Base-by-base conservation (phyloP, 2,888 invertebrate genomes). In the Parasteatoda lunata region DNA sequence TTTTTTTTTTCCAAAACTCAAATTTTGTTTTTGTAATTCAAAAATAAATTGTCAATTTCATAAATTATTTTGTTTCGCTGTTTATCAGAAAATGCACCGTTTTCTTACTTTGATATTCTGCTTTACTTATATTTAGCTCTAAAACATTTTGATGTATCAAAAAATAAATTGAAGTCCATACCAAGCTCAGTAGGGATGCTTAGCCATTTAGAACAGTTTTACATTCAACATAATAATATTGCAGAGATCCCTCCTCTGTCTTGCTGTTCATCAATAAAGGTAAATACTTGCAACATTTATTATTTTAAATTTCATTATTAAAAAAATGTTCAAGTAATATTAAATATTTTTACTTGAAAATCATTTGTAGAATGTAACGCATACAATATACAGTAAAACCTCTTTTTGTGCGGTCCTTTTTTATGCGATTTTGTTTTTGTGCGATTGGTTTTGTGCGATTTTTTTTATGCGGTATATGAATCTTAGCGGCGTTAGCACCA, bases 131-230 rank as follows among this genome's bases (percentile, higher is more conserved):
- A 77, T 75, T 30, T 49, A 89, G 89, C 83, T 70, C 59, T 89
- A 45, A 86, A 98, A 93, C 99, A 99, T 93, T 94, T 99, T 91
- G 98, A 99, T 92, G 94, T 99, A 91, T 98, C 98, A 81, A 98
- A 99, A 93, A 99, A 99, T 93, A 96, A 97, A 92, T 52, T 90
- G 0, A 52, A 72, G 64, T 71, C 77, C 9, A 15, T 90, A n/a
- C 90, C 90, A 91, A 91, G 92, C 59, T 94, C 94, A 89, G 94
- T 96, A 91, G 96, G 94, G 91, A 94, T 94, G 88, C 92, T 97
- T 89, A 93, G 93, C 4, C 95, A 96, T 89, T 92, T 97, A 83
- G 94, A 94, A 89, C 93, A 94, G 91, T 93, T 97, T 47, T 95
- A 95, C 91, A 91, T 96, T 83, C 94, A 95, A n/a, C 93, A 96